phyloP scores from a whole-genome alignment of 2,888 invertebrate species.

The Pammene fasciana region DNA sequence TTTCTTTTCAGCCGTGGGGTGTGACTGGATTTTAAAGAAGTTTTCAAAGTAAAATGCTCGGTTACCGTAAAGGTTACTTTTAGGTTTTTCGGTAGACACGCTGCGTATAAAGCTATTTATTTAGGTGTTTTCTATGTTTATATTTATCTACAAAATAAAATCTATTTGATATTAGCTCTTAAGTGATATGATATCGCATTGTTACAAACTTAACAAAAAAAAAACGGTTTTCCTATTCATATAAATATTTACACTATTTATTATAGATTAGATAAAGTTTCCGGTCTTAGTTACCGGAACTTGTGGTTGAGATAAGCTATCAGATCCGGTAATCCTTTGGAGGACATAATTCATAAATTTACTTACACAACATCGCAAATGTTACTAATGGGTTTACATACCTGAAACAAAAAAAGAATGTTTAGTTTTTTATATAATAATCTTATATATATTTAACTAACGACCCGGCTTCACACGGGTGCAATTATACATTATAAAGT shows the following conservation, averaged over 20 bases:
- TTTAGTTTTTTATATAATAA: neutral
- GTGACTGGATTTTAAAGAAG: conserved; percentile 1
- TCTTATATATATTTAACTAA: no score
- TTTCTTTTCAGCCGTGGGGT: neutral
- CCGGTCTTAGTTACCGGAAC: conserved; percentile 9
- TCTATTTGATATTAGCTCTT: no score
- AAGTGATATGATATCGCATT: no score
- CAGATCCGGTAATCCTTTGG: conserved; percentile 4
- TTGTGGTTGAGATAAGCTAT: conserved; percentile 13
- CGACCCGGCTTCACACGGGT: no score
- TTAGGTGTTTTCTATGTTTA: no score
- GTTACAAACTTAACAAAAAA: no score
- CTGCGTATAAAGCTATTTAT: no score
- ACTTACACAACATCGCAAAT: neutral
- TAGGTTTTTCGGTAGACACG: neutral
- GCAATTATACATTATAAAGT: no score
- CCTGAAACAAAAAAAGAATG: conserved; percentile 15
- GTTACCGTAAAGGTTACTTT: neutral
- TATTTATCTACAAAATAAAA: no score
- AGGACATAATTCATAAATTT: neutral
- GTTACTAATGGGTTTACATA: conserved; percentile 7
- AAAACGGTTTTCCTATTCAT: no score
- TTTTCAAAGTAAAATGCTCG: neutral
- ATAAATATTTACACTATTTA: no score
- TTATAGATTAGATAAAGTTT: conserved; percentile 11